Evolutionary conservation across 1,140 invertebrate species (phyloP).

Genomic region (Caenorhabditis remanei): DNA sequence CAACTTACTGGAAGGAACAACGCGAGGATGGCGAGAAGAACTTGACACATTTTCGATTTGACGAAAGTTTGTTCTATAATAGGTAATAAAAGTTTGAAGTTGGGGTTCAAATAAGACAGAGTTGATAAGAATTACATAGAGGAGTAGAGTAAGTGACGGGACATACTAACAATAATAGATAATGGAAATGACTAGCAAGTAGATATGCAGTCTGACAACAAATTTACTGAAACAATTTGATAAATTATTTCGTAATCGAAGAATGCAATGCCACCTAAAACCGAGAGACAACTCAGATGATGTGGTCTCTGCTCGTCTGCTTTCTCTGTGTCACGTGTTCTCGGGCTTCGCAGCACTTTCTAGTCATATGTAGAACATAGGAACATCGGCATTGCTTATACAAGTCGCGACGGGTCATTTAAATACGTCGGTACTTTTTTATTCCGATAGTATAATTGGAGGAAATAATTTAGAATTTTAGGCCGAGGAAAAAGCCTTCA

Average conservation of each 20-base stretch:
- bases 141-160: too few relatives aligned
- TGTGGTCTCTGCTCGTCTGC: not conserved
- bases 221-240: not conserved
- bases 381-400: too few relatives aligned
- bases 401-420: too few relatives aligned
- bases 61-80: not conserved
- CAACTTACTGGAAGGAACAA: slow-evolving; percentile 48
- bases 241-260: not conserved
- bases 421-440: too few relatives aligned
- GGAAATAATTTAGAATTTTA: too few relatives aligned
- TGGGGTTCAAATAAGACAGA: not conserved
- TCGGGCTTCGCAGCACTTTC: too few relatives aligned
- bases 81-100: not conserved
- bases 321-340: not conserved
- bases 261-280: not conserved
- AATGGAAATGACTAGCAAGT: not conserved
- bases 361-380: too few relatives aligned
- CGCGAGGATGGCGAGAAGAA: slow-evolving; percentile 53
- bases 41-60: slow-evolving; percentile 40
- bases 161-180: too few relatives aligned
- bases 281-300: not conserved
- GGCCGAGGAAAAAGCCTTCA: too few relatives aligned
- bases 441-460: too few relatives aligned
- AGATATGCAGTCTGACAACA: not conserved
- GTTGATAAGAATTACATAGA: not conserved